A percentile compares a stretch with the other conserved stretches of the same genome.
phyloP scores from a whole-genome alignment of 2,113 vertebrate genomes.

The Muntiacus muntjak region DNA sequence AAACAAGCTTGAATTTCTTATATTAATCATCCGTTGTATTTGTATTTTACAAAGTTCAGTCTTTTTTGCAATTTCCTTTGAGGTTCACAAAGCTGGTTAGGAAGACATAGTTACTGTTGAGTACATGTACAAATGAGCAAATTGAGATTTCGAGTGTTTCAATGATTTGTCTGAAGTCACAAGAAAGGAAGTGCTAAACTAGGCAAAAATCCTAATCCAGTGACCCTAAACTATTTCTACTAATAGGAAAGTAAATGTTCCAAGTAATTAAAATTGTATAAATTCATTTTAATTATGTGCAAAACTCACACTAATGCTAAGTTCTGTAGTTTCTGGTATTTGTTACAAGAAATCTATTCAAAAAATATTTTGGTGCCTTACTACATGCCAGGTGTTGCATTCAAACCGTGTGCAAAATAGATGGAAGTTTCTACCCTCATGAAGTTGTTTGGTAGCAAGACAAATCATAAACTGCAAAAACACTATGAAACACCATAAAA shows the following conservation, averaged over 20 bases:
- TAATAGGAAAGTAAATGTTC: not conserved
- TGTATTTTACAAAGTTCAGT: not conserved
- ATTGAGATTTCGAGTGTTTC: not conserved
- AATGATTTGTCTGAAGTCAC: not conserved
- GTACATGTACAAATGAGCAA: not conserved
- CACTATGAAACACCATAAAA: not conserved
- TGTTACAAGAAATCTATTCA: not conserved
- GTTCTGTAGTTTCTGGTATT: not conserved
- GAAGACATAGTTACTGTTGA: not conserved
- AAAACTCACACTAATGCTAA: not conserved
- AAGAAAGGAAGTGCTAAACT: not conserved
- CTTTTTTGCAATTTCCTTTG: not conserved
- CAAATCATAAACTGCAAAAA: not conserved
- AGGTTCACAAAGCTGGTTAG: not conserved
- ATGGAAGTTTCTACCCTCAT: not conserved
- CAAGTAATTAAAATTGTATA: not conserved
- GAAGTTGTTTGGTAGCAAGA: not conserved
- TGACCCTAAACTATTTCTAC: not conserved
- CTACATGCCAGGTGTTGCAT: not conserved
- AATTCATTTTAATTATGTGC: not conserved
- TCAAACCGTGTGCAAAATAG: not conserved
- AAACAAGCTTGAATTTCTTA: not conserved
- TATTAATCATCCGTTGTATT: not conserved
- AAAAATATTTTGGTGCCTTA: not conserved
- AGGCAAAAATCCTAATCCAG: not conserved